Evolutionary conservation across 2,113 vertebrate species (phyloP).

Genomic region (Oryzias curvinotus): DNA sequence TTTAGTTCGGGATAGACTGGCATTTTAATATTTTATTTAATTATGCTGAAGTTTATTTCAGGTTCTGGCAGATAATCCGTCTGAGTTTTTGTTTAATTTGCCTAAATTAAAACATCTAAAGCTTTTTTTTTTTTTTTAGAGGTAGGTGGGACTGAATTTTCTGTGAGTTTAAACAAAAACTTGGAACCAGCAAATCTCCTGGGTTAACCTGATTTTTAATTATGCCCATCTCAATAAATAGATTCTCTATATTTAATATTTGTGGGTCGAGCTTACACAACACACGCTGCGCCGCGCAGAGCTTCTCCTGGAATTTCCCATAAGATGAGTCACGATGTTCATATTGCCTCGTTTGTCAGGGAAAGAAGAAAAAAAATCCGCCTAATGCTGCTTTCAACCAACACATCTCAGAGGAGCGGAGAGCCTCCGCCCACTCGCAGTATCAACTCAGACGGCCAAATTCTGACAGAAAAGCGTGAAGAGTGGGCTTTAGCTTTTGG

Average conservation of each 20-base stretch:
- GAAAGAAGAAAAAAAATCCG: conserved; percentile 16
- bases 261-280: conserved; percentile 9
- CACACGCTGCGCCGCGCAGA: conserved; percentile 5
- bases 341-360: conserved; percentile 24
- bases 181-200: no score
- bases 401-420: conserved; percentile 16
- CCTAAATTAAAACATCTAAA: no score
- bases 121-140: no score
- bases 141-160: no score
- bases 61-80: no score
- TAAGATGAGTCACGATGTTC: conserved; percentile 37
- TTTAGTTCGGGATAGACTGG: no score
- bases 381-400: conserved; percentile 22
- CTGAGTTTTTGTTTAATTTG: no score
- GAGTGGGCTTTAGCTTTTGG: conserved; percentile 18
- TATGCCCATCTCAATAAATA: neutral
- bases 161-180: no score
- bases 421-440: conserved; percentile 35
- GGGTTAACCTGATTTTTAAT: neutral
- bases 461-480: conserved; percentile 26
- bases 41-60: no score
- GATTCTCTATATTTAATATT: neutral
- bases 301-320: conserved; percentile 22
- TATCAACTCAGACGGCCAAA: conserved; percentile 22
- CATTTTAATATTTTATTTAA: no score